Base-by-base conservation (phyloP, 2,888 invertebrate species). In the Adelphocoris suturalis region DNA sequence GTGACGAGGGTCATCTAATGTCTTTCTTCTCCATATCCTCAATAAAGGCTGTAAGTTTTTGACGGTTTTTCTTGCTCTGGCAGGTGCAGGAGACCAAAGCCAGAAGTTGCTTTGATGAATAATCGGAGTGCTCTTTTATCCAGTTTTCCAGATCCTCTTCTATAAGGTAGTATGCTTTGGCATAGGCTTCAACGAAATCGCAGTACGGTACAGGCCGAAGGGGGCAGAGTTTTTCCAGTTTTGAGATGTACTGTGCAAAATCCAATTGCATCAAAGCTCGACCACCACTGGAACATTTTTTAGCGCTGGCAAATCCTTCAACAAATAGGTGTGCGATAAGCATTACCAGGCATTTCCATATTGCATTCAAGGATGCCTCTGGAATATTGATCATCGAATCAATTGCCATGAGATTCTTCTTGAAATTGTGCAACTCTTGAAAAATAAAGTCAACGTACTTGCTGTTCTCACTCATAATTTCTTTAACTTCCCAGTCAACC, bases 191-290 rank as follows among this genome's bases (percentile, higher is more conserved):
- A 0, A 99, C 99, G 92, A 97, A 98, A 89, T 97, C 97, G 91
- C 96, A 96, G 92, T 97, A 97, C 0, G 99, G 98, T 19, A 98
- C 94, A 2, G 98, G 98, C 92, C 96, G 96, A 11, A 98, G 93
- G 0, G 96, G 95, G 0, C 98, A 97, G 89, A 99, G 96, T 92
- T 97, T 96, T 93, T 99, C 98, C 86, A 98, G 94, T 93, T 99
- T 98, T 28, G 97, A 96, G 92, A 98, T 95, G 91, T 99, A 96
- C 93, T 99, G 99, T 11, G 98, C 97, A 93, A 98, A 99, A 94
- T 99, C 99, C 28, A 99, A 94, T 93, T 99, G 99, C 99, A 99
- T 99, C 13, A 99, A 94, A 0, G 98, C 99, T 61, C 99, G 94
- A 0, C 99, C 99, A 37, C 98, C 99, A 92, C 98, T 98, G 0